phyloP scores from a whole-genome alignment of 2,888 invertebrate species.

The Caenorhabditis sp. region DNA sequence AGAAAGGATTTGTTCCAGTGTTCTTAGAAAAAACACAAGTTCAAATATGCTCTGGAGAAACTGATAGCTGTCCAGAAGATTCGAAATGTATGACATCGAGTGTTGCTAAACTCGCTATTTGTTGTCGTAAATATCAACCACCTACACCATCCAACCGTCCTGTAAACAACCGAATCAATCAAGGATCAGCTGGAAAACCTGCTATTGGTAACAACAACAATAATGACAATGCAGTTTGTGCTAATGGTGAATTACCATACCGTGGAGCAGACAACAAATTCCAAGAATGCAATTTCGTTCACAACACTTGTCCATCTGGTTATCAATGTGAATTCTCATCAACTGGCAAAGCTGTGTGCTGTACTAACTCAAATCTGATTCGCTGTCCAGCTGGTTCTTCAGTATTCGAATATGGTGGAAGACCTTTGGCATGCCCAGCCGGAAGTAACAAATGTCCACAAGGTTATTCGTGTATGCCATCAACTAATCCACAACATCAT shows the following conservation, averaged over 20 bases:
- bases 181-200: constrained; percentile 28
- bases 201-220: constrained; percentile 20
- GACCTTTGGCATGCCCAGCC: constrained; percentile 68
- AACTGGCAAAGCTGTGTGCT: constrained; percentile 58
- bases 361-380: constrained; percentile 45
- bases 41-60: constrained; percentile 54
- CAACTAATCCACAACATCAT: constrained; percentile 61
- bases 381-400: constrained; percentile 63
- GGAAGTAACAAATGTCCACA: constrained; percentile 60
- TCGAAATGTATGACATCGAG: constrained; percentile 56
- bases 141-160: constrained; percentile 29
- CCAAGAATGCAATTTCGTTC: constrained; percentile 64
- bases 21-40: constrained; percentile 57
- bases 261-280: constrained; percentile 36
- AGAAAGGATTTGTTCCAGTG: constrained; percentile 52
- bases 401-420: constrained; percentile 66
- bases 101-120: constrained; percentile 54
- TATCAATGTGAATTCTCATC: constrained; percentile 64
- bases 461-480: constrained; percentile 62
- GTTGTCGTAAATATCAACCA: constrained; percentile 56
- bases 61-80: constrained; percentile 54
- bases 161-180: constrained; percentile 27
- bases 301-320: constrained; percentile 68
- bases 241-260: constrained; percentile 49
- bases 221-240: constrained; percentile 37